These are phyloP conservation scores for Paedocypris sp. DNA, from an alignment of 2,113 vertebrate genomes.

Conservation along the genomic window DNA sequence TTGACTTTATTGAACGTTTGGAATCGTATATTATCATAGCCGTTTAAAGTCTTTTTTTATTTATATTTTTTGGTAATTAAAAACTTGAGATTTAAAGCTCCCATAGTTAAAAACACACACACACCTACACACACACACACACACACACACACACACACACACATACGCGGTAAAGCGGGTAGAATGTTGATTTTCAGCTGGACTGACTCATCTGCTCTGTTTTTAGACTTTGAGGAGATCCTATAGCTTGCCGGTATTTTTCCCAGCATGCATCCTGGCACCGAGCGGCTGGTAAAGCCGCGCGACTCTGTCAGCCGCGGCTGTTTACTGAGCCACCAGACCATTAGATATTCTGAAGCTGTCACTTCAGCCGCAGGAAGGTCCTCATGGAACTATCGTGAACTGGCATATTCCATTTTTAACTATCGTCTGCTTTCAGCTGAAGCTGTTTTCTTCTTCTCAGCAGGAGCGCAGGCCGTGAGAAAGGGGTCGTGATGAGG, in stretches of 20 bases:
- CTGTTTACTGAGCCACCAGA: not conserved
- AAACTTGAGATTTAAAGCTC: too few relatives aligned
- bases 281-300: not conserved
- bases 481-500: not conserved
- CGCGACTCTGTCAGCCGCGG: not conserved
- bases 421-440: constrained; percentile 16
- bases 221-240: constrained; percentile 6
- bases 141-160: too few relatives aligned
- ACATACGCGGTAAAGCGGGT: too few relatives aligned
- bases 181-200: not conserved
- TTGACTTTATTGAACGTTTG: too few relatives aligned
- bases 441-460: not conserved
- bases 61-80: too few relatives aligned
- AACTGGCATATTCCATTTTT: not conserved
- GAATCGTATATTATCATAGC: too few relatives aligned
- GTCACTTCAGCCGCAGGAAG: not conserved
- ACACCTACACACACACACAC: too few relatives aligned
- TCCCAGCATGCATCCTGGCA: not conserved
- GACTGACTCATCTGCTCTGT: not conserved
- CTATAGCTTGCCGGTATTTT: not conserved
- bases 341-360: constrained; percentile 15
- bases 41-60: too few relatives aligned
- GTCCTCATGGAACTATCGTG: not conserved
- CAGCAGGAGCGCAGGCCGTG: constrained; percentile 7
- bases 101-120: too few relatives aligned